Conservation (phyloP, 2,888 invertebrate species). For the Mesorhabditis belari region DNA sequence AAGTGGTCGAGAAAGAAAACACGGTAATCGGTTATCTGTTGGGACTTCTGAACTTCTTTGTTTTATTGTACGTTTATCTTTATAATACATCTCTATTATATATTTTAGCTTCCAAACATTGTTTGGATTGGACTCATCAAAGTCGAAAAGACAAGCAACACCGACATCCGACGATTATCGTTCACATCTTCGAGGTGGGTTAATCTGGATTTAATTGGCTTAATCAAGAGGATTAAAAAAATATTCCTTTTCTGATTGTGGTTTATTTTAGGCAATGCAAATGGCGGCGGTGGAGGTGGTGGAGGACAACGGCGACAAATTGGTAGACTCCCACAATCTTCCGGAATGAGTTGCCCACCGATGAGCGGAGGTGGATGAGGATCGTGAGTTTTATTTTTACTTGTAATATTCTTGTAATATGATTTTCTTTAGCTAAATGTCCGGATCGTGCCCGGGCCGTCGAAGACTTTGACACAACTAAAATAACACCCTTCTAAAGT, state of each 20-base stretch:
- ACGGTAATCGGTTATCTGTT: conserved; percentile 12
- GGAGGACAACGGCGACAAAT: background rate
- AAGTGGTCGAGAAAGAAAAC: conserved; percentile 3
- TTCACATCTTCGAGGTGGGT: background rate
- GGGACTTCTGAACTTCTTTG: conserved; percentile 11
- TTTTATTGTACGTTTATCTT: background rate
- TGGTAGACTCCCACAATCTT: background rate
- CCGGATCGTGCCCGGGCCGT: background rate
- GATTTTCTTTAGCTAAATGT: background rate
- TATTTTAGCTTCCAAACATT: background rate
- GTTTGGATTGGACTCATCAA: background rate
- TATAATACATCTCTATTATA: background rate
- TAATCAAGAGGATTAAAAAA: background rate
- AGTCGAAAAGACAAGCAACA: background rate
- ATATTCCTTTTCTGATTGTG: background rate
- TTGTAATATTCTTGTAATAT: background rate
- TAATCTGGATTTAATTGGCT: background rate
- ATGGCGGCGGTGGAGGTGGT: background rate
- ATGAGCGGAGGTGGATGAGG: background rate
- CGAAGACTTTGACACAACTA: background rate
- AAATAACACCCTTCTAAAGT: background rate
- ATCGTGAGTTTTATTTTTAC: background rate
- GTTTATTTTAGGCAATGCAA: too few species aligned
- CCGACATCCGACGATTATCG: background rate
- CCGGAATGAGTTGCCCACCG: background rate